Base-by-base conservation (phyloP, 2,888 invertebrate genomes). In the Machimus rusticus region DNA sequence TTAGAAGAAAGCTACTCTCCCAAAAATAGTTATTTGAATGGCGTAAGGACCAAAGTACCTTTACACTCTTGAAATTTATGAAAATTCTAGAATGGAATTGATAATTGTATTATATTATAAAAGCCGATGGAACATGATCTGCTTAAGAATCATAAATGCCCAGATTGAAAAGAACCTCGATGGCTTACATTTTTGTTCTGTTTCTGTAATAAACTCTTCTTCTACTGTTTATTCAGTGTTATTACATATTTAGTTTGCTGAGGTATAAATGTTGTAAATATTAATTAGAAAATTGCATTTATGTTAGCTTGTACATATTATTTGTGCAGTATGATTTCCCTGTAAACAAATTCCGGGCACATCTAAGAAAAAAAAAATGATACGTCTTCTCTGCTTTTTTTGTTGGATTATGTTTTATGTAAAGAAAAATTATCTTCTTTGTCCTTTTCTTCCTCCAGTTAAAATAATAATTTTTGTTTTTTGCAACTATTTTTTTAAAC, bases 381-480 rank as follows among this genome's bases (percentile, higher is more conserved):
- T 66, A 66, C 12, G 51, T 51, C 16, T 66, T 23, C 23, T 66
- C 66, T 66, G 66, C 66, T 66, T 19, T 23, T 66, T 66, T 66
- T 66, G 28, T 0, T n/a, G n/a, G n/a, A 55, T 66, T 66, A 66
- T 66, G 19, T 28, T 66, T 66, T 66, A 23, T 66, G n/a, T 51
- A 51, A 51, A 51, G n/a, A 51, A 51, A 66, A 66, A 66, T 8
- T 66, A n/a, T 66, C 19, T 23, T 34, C 8, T 16, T 37, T 37
- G 34, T 37, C 14, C 28, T 76, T 76, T 34, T 76, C 28, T 79
- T 51, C 51, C 43, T 51, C 16, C 31, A 31, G n/a, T 28, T 43
- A 51, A 66, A 57, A 46, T 82, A n/a, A 78, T 57, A 39, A 23
- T 55, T 5, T 66, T 57, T 82, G 82, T 82, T 82, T 55, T 82